These are phyloP conservation scores for Arnoldichthys spilopterus DNA, from an alignment of 2,797 vertebrate species.

Conservation along the genomic window DNA sequence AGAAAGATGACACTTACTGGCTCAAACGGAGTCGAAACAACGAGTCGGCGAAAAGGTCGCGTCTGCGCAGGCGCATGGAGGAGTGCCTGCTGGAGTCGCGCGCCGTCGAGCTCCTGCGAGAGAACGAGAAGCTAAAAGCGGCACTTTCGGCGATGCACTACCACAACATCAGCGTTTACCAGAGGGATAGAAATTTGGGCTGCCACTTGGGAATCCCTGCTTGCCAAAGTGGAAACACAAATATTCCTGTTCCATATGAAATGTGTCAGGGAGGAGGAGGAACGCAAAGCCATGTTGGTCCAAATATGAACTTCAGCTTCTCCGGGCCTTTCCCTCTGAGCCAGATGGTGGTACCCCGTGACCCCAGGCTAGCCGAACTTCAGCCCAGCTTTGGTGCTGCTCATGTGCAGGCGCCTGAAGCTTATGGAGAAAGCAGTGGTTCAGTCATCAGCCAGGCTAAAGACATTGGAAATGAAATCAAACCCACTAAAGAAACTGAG, in stretches of 20 bases:
- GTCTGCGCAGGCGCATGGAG: slow-evolving; percentile 66
- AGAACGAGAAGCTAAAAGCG: slow-evolving; percentile 67
- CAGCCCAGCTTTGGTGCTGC: background rate
- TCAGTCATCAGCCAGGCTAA: background rate
- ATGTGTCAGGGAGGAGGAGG: slow-evolving; percentile 8
- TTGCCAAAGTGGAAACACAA: background rate
- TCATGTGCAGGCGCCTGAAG: background rate
- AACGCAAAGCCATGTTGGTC: background rate
- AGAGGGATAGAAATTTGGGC: background rate
- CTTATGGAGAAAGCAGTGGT: background rate
- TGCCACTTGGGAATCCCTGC: background rate
- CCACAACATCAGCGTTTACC: slow-evolving; percentile 1
- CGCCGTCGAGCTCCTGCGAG: slow-evolving; percentile 61
- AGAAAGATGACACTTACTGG: slow-evolving; percentile 68
- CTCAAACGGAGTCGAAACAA: slow-evolving; percentile 71
- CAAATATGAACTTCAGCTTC: background rate
- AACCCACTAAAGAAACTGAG: background rate
- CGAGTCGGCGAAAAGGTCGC: slow-evolving; percentile 69
- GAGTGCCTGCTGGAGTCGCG: slow-evolving; percentile 65
- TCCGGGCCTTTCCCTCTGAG: background rate
- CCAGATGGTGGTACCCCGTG: background rate
- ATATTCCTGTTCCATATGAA: background rate
- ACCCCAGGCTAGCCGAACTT: background rate
- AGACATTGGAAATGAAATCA: slow-evolving; percentile 3
- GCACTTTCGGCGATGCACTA: slow-evolving; percentile 60